Evolutionary conservation across 2,888 invertebrate species (phyloP), one percentile per base, ranked within the genome.

Genomic region (Hetaerina titia): DNA sequence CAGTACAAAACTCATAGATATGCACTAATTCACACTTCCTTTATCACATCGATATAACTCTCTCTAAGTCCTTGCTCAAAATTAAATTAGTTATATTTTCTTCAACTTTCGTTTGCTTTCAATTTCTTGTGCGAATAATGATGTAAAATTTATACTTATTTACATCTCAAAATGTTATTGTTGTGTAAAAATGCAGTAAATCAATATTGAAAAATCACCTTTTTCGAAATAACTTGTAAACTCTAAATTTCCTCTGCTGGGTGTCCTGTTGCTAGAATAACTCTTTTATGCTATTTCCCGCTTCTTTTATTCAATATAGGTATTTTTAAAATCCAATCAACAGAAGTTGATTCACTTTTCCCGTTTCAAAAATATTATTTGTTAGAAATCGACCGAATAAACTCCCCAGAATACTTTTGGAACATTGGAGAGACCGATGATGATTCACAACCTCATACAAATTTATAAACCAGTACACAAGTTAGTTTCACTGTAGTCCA

Each of bases 401-500:
- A 69, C 69, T 92, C 92, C 92, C 69, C 69, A 56, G 69, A 56
- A 92, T 69, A 92, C 92, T 92, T 69, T 92, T 92, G 92, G 69
- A 92, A 92, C 92, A 63, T 92, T 69, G 92, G 92, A 92, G 69
- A 90, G 69, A 92, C 69, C 92, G 69, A 92, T 92, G 92, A 92
- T 92, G 92, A 92, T 92, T 92, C 92, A 92, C 92, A 92, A 92
- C 92, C 92, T 92, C 92, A 56, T 92, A 92, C 92, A 92, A 69
- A 92, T 92, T 92, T 92, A 92, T 92, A 92, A 92, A 92, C 92
- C 92, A 69, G 92, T 92, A 92, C 92, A 92, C 92, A 64, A 92
- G 92, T 74, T 92, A 92, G 92, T 92, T 92, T 92, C 92, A 92
- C 92, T 92, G 69, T 92, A 92, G 92, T 92, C 92, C 92, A 92